Evolutionary conservation across 2,888 invertebrate genomes (phyloP), one percentile per base, ranked within the genome.

Genomic region (Ganaspis brasiliensis): DNA sequence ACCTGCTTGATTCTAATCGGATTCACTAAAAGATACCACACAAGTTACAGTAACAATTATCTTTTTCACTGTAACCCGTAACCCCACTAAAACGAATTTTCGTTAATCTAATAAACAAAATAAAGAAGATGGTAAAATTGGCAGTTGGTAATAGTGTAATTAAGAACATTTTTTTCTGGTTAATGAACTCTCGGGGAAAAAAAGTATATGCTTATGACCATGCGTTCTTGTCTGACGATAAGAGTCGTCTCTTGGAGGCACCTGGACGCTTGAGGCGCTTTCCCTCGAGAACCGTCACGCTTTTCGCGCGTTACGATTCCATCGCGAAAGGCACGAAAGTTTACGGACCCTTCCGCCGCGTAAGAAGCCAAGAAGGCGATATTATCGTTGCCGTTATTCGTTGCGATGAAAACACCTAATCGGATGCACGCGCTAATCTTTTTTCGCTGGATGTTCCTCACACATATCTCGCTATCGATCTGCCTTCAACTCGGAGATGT

Each of bases 231-330:
- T 75, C 72, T 49, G 72, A 75, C 80, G 82, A 83, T 83, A 84
- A 82, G 82, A 79, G 79, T 79, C 81, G 79, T 81, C 82, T 81
- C 82, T 81, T 79, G 79, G 78, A 80, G 81, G 81, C 78, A 79
- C 83, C 78, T 57, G 76, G 84, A 82, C 83, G 81, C 85, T 81
- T 79, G 84, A 86, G 85, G 85, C 89, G 90, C 91, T 90, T 91
- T 90, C 90, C 89, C 89, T 87, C 83, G 80, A 86, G 87, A 85
- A 87, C 87, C 89, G 91, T 91, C 89, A 91, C 91, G 91, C 91
- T 91, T 91, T 91, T 91, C 88, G 89, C 89, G 86, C 89, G 83
- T 87, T 87, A 87, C 88, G 88, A 88, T 88, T 84, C 86, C 85
- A 87, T 87, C 88, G 86, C 86, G 83, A 79, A 79, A 75, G 74